These are phyloP conservation scores for Haliclystus octoradiatus DNA, from an alignment of 30 jellyfish, hydroid and myxozoan genomes.

Conservation along the genomic window DNA sequence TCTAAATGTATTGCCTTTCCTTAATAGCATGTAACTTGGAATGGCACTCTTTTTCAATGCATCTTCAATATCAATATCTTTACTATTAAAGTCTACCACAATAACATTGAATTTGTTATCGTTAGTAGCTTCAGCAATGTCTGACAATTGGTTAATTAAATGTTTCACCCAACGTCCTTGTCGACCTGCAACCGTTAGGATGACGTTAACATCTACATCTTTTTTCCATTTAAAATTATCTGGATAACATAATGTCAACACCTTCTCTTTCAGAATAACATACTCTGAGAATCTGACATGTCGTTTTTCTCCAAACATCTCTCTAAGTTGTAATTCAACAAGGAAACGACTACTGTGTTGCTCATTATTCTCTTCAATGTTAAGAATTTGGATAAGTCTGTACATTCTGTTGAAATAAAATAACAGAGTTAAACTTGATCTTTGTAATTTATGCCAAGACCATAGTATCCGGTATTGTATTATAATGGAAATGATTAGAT, in stretches of 20 bases:
- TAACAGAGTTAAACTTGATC: background rate
- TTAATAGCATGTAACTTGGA: constrained; percentile 48
- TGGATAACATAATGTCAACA: constrained; percentile 42
- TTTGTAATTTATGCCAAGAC: too few species aligned
- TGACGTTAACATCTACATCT: constrained; percentile 67
- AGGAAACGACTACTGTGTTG: constrained; percentile 54
- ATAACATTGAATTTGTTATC: constrained; percentile 52
- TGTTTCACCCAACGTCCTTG: constrained; percentile 95
- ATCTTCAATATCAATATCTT: constrained; percentile 43
- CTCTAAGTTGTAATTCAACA: constrained; percentile 59
- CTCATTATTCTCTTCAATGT: constrained; percentile 66
- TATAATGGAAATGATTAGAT: too few species aligned
- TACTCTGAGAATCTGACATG: constrained; percentile 60
- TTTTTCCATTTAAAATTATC: constrained; percentile 72
- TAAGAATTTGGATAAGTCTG: constrained; percentile 25
- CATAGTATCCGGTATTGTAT: too few species aligned
- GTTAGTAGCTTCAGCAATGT: constrained; percentile 52
- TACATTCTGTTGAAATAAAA: constrained; percentile 39
- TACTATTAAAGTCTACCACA: constrained; percentile 71
- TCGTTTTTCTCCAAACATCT: background rate
- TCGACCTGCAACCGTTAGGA: constrained; percentile 69
- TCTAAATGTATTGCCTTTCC: constrained; percentile 49
- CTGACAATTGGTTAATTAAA: constrained; percentile 43
- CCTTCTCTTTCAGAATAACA: constrained; percentile 33
- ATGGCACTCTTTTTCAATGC: constrained; percentile 40